A percentile compares a stretch with the other conserved stretches of the same genome.
These are phyloP conservation scores for Tipula helvola DNA, from an alignment of 2,888 invertebrate species.

Conservation along the genomic window DNA sequence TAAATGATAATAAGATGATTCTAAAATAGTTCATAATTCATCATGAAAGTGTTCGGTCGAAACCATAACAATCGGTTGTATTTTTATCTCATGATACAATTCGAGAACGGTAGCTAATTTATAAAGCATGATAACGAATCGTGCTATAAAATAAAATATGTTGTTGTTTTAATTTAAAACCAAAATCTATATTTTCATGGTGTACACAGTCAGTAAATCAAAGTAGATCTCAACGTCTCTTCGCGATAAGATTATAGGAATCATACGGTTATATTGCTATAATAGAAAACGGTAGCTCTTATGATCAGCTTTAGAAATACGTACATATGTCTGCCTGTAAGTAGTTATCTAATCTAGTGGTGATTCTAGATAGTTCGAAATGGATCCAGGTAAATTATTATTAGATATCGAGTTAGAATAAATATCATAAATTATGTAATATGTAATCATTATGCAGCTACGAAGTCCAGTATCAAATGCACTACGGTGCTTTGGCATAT, in stretches of 20 bases:
- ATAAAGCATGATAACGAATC: background rate
- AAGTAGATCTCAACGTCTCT: background rate
- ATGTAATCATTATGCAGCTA: too few relatives aligned
- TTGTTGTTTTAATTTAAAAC: background rate
- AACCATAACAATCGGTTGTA: background rate
- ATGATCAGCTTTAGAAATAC: background rate
- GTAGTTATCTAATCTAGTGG: background rate
- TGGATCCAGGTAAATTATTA: background rate
- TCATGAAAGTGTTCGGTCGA: background rate
- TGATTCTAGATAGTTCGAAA: background rate
- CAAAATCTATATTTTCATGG: background rate
- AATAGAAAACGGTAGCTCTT: background rate
- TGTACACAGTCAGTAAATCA: background rate
- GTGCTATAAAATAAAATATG: background rate
- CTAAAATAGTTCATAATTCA: background rate
- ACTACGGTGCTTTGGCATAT: slow-evolving; percentile 46
- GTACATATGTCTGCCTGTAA: background rate
- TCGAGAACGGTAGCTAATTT: background rate
- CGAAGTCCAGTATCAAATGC: too few relatives aligned
- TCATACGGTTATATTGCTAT: background rate
- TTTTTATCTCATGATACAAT: background rate
- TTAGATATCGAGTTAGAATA: too few relatives aligned
- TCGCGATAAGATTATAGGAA: background rate
- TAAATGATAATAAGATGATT: background rate
- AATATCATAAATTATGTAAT: too few relatives aligned